Conservation (phyloP, 2,888 invertebrate species). For the Noctua janthina region DNA sequence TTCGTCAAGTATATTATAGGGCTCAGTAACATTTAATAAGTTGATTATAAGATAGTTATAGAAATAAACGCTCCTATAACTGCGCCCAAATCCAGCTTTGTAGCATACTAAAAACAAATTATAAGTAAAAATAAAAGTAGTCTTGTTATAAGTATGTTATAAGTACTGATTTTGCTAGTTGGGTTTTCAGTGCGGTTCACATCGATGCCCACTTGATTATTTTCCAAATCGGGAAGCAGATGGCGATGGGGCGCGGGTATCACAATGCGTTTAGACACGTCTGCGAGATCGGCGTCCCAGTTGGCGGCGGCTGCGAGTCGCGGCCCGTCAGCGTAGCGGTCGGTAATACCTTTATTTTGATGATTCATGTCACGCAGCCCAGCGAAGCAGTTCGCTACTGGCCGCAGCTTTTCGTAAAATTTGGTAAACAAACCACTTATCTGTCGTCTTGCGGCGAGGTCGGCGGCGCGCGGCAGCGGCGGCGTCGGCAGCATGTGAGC, state of each 20-base stretch:
- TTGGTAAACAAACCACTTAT: constrained; percentile 47
- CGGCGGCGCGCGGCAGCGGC: not conserved
- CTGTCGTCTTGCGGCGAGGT: constrained; percentile 1
- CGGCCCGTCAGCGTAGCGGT: not conserved
- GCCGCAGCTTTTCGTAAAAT: constrained; percentile 39
- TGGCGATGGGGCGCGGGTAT: constrained; percentile 23
- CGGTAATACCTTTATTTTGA: constrained; percentile 32
- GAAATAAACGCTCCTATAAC: too few species aligned
- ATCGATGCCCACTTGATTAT: constrained; percentile 43
- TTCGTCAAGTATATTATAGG: too few species aligned
- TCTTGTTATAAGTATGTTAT: too few species aligned
- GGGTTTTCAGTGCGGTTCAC: constrained; percentile 5
- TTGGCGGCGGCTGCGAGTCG: constrained; percentile 21
- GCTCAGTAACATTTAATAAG: too few species aligned
- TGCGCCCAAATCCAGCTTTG: too few species aligned
- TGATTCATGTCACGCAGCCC: constrained; percentile 37
- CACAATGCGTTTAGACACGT: constrained; percentile 40
- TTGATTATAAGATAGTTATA: too few species aligned
- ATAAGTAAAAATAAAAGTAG: too few species aligned
- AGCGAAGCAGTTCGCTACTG: constrained; percentile 19
- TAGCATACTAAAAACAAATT: too few species aligned
- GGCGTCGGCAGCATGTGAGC: constrained; percentile 9
- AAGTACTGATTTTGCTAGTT: too few species aligned
- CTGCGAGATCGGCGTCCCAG: constrained; percentile 21
- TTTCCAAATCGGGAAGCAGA: constrained; percentile 43